Evolutionary conservation across 2,888 invertebrate species (phyloP), one percentile per base, ranked within the genome.

Genomic region (Agrochola litura): DNA sequence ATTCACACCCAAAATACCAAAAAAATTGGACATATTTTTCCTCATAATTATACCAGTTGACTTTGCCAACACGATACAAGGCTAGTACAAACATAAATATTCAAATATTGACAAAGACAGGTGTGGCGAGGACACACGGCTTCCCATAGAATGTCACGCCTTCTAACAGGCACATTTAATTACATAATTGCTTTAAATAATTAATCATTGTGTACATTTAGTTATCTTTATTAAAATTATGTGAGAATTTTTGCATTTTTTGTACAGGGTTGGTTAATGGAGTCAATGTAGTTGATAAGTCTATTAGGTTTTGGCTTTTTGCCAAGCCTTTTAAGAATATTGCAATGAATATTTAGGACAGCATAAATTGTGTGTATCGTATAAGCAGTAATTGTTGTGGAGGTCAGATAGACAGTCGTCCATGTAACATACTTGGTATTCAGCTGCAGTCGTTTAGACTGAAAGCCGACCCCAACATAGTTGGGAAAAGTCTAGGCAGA

Each of bases 161-260:
- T 78, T 72, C 66, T 63, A 46, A 69, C 54, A 58, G 61, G 61
- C 78, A 67, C 60, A 61, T 79, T 79, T 87, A 86, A 85, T 85
- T 80, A 84, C 65, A 80, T 86, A 86, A 86, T 85, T 84, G 84
- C 80, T 80, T 84, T 74, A 56, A 37, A 87, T 88, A 88, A 87
- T 87, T 89, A 87, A 87, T 87, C 87, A 88, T 76, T 81, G 75
- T 74, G 77, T 79, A 82, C 75, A 82, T 86, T 79, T 78, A 56
- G 72, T 80, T 81, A 79, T 73, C 74, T 68, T 86, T 75, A 73
- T 82, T 78, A 81, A 77, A 79, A 81, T 77, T 61, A 88, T 73
- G 77, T 81, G 78, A 77, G 76, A 77, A 77, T 77, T 76, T 82
- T 81, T 84, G 56, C 60, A 88, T 86, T 61, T 80, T 86, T 58